phyloP scores from a whole-genome alignment of 53 echinoderm and acorn worm genomes.

The Temnopleurus reevesii region DNA sequence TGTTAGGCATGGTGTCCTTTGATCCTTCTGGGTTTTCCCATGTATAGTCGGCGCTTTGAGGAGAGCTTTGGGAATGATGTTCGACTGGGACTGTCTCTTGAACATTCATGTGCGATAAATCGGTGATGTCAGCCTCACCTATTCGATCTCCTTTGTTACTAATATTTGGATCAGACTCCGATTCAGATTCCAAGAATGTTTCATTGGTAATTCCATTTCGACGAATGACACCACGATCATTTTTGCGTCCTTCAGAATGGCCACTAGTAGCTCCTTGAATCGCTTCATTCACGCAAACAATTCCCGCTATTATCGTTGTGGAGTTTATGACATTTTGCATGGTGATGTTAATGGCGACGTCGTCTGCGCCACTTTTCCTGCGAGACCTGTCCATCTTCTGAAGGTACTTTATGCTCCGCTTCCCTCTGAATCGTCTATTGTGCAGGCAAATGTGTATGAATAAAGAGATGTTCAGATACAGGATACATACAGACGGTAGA shows the following conservation, averaged over 20 bases:
- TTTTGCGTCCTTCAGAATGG: background rate
- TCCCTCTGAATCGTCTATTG: background rate
- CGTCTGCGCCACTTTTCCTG: too few relatives aligned
- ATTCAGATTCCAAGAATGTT: background rate
- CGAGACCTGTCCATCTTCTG: too few relatives aligned
- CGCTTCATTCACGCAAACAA: too few relatives aligned
- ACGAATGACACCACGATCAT: too few relatives aligned
- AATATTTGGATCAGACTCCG: background rate
- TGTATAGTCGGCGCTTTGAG: background rate
- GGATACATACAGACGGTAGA: background rate
- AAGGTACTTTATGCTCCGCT: background rate
- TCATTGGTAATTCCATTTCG: background rate
- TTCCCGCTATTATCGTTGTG: background rate
- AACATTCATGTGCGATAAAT: background rate
- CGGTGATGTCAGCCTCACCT: background rate
- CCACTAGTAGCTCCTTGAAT: background rate
- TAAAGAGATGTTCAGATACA: background rate
- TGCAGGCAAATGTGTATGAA: background rate
- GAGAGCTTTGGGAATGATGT: background rate
- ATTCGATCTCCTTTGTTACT: background rate
- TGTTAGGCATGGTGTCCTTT: background rate
- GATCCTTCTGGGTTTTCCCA: background rate
- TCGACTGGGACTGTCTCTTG: background rate
- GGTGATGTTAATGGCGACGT: background rate
- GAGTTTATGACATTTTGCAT: background rate